Evolutionary conservation across 2,888 invertebrate species (phyloP), one percentile per base, ranked within the genome.

Genomic region (Pyrochroa serraticornis): DNA sequence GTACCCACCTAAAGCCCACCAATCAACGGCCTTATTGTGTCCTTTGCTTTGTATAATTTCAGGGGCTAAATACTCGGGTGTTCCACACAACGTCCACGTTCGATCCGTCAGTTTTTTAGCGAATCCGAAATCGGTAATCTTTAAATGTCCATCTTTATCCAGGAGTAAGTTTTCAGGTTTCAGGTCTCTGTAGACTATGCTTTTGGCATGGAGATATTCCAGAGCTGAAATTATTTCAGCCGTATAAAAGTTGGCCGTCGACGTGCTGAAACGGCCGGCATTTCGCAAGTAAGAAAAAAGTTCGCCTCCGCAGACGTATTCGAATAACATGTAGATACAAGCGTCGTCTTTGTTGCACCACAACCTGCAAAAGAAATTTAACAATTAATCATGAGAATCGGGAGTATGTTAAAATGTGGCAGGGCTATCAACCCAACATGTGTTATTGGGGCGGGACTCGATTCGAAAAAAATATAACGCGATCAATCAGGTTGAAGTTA

Each of bases 21-120:
- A 98, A 77, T 98, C 98, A 0, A 98, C 97, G 6, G 96, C 96
- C 77, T 93, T 95, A 77, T 97, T 97, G 81, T 98, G 97, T 34
- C 98, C 98, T 83, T 96, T 96, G 71, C 95, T 95, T 79, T 95
- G 96, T 69, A 97, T 97, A 65, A 97, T 96, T 82, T 97, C 97
- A 8, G 95, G 95, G 41, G 98, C 97, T 63, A 98, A 83, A 80
- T 98, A 98, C 79, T 98, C 97, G 0, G 97, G 97, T 0, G 98
- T 98, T 0, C 97, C 97, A 76, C 97, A 97, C 42, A 97, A 79
- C 0, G 95, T 97, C 96, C 96, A 97, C 52, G 97, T 97, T 70
- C 97, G 88, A 79, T 97, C 97, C 1, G 89, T 88, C 42, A 98
- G 82, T 73, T 93, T 92, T 80, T 98, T 98, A 39, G 97, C 96